Conservation (phyloP, 2,888 invertebrate genomes). For the Metallyticus violacea region DNA sequence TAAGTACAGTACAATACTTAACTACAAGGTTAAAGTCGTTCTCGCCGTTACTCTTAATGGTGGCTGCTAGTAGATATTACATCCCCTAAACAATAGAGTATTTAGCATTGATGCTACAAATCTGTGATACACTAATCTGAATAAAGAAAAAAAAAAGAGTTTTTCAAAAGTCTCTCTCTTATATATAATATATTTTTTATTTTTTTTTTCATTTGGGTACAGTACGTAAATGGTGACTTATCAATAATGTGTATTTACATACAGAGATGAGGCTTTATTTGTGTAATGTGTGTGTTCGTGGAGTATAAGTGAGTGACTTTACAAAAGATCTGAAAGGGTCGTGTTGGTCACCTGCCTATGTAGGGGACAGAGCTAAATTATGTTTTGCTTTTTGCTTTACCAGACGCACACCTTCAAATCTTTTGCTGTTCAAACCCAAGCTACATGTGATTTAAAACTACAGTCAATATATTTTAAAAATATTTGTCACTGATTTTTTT, state of each 20-base stretch:
- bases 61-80: not conserved
- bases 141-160: not conserved
- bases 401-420: not conserved
- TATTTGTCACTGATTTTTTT: not conserved
- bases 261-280: not conserved
- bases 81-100: constrained; percentile 4
- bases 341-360: not conserved
- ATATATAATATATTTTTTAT: not conserved
- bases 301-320: not conserved
- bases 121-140: constrained; percentile 11
- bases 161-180: not conserved
- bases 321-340: not conserved
- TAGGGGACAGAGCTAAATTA: not conserved
- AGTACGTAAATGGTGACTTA: not conserved
- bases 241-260: not conserved
- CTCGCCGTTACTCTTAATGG: not conserved
- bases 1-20: not conserved
- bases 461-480: not conserved
- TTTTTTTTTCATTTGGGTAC: not conserved
- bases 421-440: not conserved
- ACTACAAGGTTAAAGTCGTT: not conserved
- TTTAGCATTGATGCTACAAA: not conserved
- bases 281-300: not conserved
- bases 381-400: not conserved
- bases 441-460: not conserved